Percentiles rank a stretch among this genome's conserved stretches.
Evolutionary conservation across 2,113 vertebrate genomes (phyloP).

Genomic region (Ramphastos sulfuratus): DNA sequence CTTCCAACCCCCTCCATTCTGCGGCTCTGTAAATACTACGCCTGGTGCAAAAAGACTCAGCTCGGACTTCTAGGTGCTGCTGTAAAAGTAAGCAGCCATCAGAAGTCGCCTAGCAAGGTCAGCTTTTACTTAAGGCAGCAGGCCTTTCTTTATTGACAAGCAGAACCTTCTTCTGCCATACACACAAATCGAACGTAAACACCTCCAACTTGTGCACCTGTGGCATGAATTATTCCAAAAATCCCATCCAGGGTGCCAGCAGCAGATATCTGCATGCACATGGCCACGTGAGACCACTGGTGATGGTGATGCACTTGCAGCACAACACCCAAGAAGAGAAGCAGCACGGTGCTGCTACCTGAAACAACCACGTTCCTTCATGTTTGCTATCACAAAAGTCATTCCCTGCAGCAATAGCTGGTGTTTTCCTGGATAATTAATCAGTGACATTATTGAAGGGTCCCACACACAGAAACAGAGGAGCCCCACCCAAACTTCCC

Average conservation of each 20-base stretch:
- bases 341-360: neutral
- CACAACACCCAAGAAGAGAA: rapidly evolving
- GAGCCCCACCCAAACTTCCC: neutral
- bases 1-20: neutral
- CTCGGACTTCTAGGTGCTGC: neutral
- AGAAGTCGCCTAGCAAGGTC: neutral
- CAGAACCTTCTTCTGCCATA: neutral
- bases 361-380: neutral
- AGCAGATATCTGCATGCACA: rapidly evolving
- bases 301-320: neutral
- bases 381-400: rapidly evolving
- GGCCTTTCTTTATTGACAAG: neutral
- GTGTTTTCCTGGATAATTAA: neutral
- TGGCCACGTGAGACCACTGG: rapidly evolving
- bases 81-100: neutral
- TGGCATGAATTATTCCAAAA: neutral
- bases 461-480: neutral
- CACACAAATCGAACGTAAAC: neutral
- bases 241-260: neutral
- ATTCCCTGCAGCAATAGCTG: neutral
- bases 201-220: neutral
- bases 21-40: neutral
- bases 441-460: neutral
- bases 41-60: neutral
- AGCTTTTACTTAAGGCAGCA: neutral